Percentiles rank a stretch among this genome's conserved stretches.
These are phyloP conservation scores for Plotosus lineatus DNA, from an alignment of 2,113 vertebrate species.

Conservation along the genomic window DNA sequence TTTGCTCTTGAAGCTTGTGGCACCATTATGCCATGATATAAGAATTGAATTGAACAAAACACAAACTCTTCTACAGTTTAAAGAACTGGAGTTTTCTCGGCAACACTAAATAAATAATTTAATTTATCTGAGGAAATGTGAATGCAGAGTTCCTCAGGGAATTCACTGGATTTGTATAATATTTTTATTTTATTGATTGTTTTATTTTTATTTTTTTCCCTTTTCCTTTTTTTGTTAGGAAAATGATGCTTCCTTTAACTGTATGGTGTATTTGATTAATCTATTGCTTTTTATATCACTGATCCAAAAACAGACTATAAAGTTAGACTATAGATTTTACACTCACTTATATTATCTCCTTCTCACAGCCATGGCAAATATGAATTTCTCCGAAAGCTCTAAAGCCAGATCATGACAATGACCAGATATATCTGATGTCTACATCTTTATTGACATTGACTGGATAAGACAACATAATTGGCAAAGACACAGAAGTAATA, in stretches of 20 bases:
- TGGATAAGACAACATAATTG: background rate
- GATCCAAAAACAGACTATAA: background rate
- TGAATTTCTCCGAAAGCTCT: background rate
- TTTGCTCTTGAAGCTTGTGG: too few species aligned
- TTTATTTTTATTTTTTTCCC: too few species aligned
- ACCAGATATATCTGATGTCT: background rate
- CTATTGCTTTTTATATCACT: background rate
- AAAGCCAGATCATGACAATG: background rate
- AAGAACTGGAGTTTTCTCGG: background rate
- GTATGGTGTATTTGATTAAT: background rate
- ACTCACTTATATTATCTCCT: background rate
- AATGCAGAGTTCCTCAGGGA: background rate
- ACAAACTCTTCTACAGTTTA: background rate
- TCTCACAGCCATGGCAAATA: too few species aligned
- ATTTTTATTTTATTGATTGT: too few species aligned
- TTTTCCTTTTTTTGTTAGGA: background rate
- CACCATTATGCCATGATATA: too few species aligned
- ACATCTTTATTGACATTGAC: too few species aligned
- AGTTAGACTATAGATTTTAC: background rate
- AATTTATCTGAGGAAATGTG: background rate
- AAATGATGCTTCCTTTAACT: background rate
- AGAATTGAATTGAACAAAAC: too few species aligned
- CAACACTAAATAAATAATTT: background rate
- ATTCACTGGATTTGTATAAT: background rate
- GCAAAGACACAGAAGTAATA: background rate